Evolutionary conservation across 2,113 vertebrate genomes (phyloP), one percentile per base, ranked within the genome.

Genomic region (Atherinomorus stipes): DNA sequence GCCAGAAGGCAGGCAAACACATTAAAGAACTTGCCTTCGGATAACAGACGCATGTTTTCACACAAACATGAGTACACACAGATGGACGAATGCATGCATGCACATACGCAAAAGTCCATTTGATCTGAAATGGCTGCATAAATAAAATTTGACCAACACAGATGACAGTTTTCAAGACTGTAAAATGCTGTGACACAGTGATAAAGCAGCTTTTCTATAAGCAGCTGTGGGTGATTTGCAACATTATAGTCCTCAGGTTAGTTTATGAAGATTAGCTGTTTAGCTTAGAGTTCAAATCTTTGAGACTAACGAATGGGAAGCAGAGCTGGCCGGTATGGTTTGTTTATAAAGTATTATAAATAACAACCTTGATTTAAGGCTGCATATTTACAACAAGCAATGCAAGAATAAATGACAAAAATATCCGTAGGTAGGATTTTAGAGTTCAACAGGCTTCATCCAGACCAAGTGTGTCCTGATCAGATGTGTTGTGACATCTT

Each of bases 1-100:
- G 84, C 86, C 61, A 74, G 77, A 73, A 88, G 84, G 85, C 67
- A 86, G 82, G 73, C 73, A 52, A 79, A 79, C 74, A 78, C 81
- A 86, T 89, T 87, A 83, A 83, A 84, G 71, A 85, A 74, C n/a
- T 34, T 68, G 62, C 69, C 76, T 56, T 73, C 38, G 25, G 63
- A 57, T 42, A 52, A 74, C 83, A 81, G 65, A 58, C 2, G 21
- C 45, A 22, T 28, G 45, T 68, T 68, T 66, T 56, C 4, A 42
- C 34, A 66, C 25, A 65, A 22, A 50, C 34, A 31, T 4, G 34
- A 49, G 25, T 16, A 34, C 49, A 69, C 67, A 64, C 57, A 58
- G 49, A 64, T 47, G 51, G 26, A 59, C 6, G 10, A 26, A 54
- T 31, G 49, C 40, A 40, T 3, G 15, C 60, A 37, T 18, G 66